phyloP scores from a whole-genome alignment of 2,113 vertebrate species.

The Pachycephala philippinensis region DNA sequence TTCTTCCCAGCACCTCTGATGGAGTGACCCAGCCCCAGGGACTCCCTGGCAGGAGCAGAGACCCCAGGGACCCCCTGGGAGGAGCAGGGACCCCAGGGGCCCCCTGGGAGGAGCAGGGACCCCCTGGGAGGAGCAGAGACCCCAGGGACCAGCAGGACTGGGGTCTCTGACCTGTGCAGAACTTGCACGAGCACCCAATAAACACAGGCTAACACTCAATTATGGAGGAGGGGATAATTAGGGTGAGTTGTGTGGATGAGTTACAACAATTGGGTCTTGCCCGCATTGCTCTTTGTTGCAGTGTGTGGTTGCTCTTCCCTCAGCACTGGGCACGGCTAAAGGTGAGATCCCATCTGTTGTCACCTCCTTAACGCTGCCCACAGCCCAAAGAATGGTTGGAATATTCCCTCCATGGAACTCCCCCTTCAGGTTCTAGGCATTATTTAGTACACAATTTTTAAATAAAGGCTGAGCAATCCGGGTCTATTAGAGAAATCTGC shows the following conservation, averaged over 20 bases:
- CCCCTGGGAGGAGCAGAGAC: neutral
- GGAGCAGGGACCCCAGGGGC: too few species aligned
- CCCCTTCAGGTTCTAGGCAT: neutral
- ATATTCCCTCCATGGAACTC: neutral
- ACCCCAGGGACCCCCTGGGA: rapidly evolving
- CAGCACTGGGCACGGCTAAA: neutral
- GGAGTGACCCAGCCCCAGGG: neutral
- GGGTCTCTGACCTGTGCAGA: neutral
- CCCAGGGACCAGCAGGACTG: neutral
- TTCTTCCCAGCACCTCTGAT: rapidly evolving
- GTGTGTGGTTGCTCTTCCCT: neutral
- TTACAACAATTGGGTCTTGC: neutral
- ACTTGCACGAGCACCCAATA: neutral
- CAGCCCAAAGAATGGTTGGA: neutral
- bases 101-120: too few species aligned
- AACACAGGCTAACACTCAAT: neutral
- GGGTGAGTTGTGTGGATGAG: slow-evolving; percentile 11
- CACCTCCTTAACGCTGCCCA: neutral
- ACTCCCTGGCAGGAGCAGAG: neutral
- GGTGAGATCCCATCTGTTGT: neutral
- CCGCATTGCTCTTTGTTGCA: neutral
- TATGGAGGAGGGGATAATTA: neutral
- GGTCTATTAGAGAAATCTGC: neutral
- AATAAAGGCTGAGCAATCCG: neutral
- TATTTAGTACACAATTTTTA: neutral